A percentile compares a stretch with the other conserved stretches of the same genome.
Evolutionary conservation across 2,113 vertebrate species (phyloP).

Genomic region (Clarias macrocephalus): DNA sequence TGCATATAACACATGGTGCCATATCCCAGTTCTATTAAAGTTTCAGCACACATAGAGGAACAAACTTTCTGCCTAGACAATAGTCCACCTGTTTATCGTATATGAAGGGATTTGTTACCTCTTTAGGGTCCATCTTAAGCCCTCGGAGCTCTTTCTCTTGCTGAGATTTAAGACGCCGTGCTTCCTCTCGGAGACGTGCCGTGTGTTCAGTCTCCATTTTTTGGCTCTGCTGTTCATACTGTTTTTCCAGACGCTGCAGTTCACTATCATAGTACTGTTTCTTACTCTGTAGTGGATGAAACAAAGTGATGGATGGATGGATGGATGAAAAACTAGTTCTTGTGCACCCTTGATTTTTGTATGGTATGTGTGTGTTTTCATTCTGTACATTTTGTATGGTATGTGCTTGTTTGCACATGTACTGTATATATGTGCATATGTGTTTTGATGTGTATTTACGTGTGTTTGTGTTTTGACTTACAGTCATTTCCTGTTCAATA

Average conservation of each 20-base stretch:
- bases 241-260: slow-evolving; percentile 65
- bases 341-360: background rate
- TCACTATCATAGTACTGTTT: slow-evolving; percentile 72
- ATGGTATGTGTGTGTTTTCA: background rate
- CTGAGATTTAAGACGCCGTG: slow-evolving; percentile 67
- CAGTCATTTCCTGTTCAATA: slow-evolving; percentile 74
- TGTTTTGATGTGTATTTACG: background rate
- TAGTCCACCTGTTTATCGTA: background rate
- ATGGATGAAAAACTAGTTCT: background rate
- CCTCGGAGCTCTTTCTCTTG: slow-evolving; percentile 64
- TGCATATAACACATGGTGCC: background rate
- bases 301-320: background rate
- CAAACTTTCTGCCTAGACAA: too few species aligned
- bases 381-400: background rate
- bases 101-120: slow-evolving; percentile 54
- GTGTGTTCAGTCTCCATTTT: slow-evolving; percentile 67
- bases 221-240: slow-evolving; percentile 60
- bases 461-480: slow-evolving; percentile 50
- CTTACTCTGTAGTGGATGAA: slow-evolving; percentile 62
- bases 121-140: slow-evolving; percentile 60
- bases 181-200: slow-evolving; percentile 59
- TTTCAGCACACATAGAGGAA: background rate
- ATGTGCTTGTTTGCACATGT: background rate
- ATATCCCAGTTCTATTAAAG: background rate
- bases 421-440: background rate